Percentiles rank a stretch among this genome's conserved stretches.
phyloP scores from a whole-genome alignment of 2,888 invertebrate genomes.

The Parnassius mnemosyne region DNA sequence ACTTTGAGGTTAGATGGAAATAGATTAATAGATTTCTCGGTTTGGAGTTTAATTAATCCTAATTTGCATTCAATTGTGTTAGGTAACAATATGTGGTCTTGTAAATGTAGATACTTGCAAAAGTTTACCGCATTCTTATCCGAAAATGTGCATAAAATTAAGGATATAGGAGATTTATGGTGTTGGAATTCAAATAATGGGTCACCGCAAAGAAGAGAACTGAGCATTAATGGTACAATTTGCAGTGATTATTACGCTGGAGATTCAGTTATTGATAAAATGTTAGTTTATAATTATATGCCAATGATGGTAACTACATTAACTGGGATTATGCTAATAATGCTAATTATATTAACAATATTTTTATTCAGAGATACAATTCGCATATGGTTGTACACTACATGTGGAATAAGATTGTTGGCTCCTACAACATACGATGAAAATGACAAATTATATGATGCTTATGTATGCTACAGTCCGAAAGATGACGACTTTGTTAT shows the following conservation, averaged over 20 bases:
- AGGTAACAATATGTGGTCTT: conserved; percentile 94
- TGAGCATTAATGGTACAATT: conserved; percentile 91
- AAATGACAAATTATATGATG: conserved; percentile 94
- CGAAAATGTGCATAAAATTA: conserved; percentile 87
- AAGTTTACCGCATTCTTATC: conserved; percentile 89
- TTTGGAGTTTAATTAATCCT: conserved; percentile 86
- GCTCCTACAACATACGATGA: conserved; percentile 87
- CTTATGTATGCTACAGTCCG: conserved; percentile 95
- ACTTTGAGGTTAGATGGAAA: conserved; percentile 92
- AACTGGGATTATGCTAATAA: conserved; percentile 86
- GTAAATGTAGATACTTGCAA: conserved; percentile 93
- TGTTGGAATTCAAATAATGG: conserved; percentile 87
- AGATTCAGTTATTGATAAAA: conserved; percentile 89
- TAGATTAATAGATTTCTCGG: conserved; percentile 87
- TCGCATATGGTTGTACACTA: conserved; percentile 92
- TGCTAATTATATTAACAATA: conserved; percentile 87
- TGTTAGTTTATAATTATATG: conserved; percentile 90
- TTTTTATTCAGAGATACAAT: conserved; percentile 93
- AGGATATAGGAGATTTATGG: conserved; percentile 87
- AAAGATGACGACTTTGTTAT: conserved; percentile 95
- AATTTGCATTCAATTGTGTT: conserved; percentile 86
- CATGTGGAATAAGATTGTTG: conserved; percentile 91
- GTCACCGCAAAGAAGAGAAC: conserved; percentile 86
- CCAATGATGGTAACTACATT: conserved; percentile 90
- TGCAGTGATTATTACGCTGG: conserved; percentile 93